A percentile compares a stretch with the other conserved stretches of the same genome.
phyloP scores from a whole-genome alignment of 2,888 invertebrate species.

The Drosophila gaucha region DNA sequence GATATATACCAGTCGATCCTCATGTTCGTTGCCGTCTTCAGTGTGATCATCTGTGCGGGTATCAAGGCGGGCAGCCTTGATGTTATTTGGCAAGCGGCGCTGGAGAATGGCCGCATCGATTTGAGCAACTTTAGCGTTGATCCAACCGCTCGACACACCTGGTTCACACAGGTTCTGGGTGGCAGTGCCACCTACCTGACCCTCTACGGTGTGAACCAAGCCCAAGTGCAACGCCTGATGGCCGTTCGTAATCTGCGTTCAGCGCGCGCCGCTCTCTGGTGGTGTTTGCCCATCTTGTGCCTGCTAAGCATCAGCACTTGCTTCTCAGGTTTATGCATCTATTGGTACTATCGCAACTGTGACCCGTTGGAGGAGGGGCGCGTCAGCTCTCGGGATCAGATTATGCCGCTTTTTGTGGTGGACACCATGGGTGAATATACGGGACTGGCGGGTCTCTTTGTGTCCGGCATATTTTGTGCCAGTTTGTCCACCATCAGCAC shows the following conservation, averaged over 20 bases:
- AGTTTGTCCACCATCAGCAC: conserved; percentile 96
- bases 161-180: conserved; percentile 93
- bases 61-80: conserved; percentile 89
- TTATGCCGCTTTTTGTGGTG: conserved; percentile 92
- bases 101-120: conserved; percentile 89
- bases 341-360: conserved; percentile 92
- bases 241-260: conserved; percentile 89
- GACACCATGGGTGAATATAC: conserved; percentile 90
- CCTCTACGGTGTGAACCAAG: conserved; percentile 94
- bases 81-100: conserved; percentile 90
- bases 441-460: conserved; percentile 94
- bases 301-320: conserved; percentile 90
- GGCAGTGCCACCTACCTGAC: conserved; percentile 92
- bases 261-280: conserved; percentile 91
- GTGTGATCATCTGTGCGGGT: conserved; percentile 90
- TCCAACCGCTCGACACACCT: conserved; percentile 93
- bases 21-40: conserved; percentile 93
- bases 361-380: conserved; percentile 89
- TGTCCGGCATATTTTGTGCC: conserved; percentile 96
- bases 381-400: conserved; percentile 90
- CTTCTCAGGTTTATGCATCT: conserved; percentile 93
- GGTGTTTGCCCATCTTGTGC: conserved; percentile 92
- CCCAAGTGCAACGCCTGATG: conserved; percentile 91
- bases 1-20: conserved; percentile 93
- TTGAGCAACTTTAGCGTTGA: conserved; percentile 90